Percentiles rank a stretch among this genome's conserved stretches.
Conservation (phyloP, 2,888 invertebrate species). For the Morpho helenor region DNA sequence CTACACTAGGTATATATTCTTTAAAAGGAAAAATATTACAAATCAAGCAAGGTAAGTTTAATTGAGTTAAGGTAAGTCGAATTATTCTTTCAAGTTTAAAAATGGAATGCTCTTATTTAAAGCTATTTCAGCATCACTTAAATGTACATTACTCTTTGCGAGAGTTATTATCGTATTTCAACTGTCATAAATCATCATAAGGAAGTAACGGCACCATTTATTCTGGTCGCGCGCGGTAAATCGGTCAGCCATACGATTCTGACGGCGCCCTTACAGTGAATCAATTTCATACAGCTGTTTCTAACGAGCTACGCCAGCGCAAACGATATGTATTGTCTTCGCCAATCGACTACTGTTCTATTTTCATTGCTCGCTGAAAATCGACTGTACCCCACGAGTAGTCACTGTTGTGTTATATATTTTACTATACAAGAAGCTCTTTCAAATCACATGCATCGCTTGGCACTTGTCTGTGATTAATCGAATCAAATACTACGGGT, state of each 20-base stretch:
- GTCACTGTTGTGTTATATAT: not conserved
- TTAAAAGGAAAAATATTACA: no score
- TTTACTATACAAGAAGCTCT: not conserved
- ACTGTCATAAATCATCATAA: conserved; percentile 23
- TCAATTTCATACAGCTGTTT: conserved; percentile 70
- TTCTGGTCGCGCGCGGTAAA: conserved; percentile 26
- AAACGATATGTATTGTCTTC: conserved; percentile 54
- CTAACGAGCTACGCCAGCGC: conserved; percentile 32
- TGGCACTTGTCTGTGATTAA: conserved; percentile 43
- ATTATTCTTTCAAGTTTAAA: no score
- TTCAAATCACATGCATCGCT: conserved; percentile 40
- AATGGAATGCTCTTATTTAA: not conserved
- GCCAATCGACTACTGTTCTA: conserved; percentile 47
- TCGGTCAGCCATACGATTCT: conserved; percentile 25
- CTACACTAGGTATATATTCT: no score
- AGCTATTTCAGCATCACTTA: conserved; percentile 14
- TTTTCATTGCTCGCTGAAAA: conserved; percentile 51
- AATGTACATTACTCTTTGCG: conserved; percentile 18
- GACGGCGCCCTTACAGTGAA: conserved; percentile 36
- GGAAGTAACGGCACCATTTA: conserved; percentile 23
- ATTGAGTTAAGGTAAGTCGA: no score
- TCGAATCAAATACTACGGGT: not conserved
- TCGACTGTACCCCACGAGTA: conserved; percentile 46
- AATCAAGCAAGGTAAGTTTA: no score
- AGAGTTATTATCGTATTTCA: conserved; percentile 24